Conservation (phyloP, 2,797 vertebrate genomes). For the Sitta carolinensis region DNA sequence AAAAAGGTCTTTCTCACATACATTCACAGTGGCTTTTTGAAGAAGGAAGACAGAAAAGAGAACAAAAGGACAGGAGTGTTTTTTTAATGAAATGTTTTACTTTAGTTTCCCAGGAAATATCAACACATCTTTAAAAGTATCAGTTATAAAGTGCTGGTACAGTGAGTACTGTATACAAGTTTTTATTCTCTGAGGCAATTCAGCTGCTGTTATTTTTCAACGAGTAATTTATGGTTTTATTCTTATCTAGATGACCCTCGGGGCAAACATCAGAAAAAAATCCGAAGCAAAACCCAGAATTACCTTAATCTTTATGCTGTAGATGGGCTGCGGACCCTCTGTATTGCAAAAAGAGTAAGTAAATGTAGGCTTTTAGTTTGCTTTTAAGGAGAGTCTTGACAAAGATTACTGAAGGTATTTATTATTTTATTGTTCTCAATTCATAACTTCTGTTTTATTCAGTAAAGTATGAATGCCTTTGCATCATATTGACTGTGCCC, state of each 20-base stretch:
- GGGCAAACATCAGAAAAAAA: slow-evolving; percentile 90
- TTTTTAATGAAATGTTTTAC: not conserved
- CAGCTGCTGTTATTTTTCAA: slow-evolving; percentile 26
- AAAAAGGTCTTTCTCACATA: not conserved
- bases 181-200: not conserved
- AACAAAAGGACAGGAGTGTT: not conserved
- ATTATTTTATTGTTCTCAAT: slow-evolving; percentile 20
- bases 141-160: not conserved
- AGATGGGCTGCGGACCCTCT: slow-evolving; percentile 93
- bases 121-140: not conserved
- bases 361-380: not conserved
- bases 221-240: not conserved
- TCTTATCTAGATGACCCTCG: slow-evolving; percentile 80
- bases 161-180: not conserved
- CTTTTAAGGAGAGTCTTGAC: slow-evolving; percentile 13
- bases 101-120: not conserved
- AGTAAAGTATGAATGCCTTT: not conserved
- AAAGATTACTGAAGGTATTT: slow-evolving; percentile 20
- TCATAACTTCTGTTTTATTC: slow-evolving; percentile 12
- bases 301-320: slow-evolving; percentile 93
- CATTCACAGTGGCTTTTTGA: not conserved
- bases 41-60: not conserved
- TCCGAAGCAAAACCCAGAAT: slow-evolving; percentile 90
- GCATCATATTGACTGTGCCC: not conserved
- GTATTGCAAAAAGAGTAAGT: slow-evolving; percentile 96